Base-by-base conservation (phyloP, 2,888 invertebrate species). In the Abrostola tripartita region DNA sequence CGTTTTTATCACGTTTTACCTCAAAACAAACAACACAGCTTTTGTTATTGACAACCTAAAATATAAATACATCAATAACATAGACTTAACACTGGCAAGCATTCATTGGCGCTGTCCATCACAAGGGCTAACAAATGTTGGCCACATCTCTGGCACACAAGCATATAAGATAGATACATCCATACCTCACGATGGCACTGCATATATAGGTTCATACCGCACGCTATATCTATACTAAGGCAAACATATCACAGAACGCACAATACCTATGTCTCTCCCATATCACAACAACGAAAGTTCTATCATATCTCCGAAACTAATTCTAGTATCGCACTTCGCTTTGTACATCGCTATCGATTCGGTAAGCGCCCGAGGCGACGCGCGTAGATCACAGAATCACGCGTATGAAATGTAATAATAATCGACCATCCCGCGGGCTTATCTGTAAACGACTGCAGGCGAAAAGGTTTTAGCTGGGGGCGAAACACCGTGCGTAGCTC, bases 371-470 rank as follows among this genome's bases (percentile, higher is more conserved):
- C 85, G 85, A 81, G 92, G 93, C 90, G 82, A 82, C 82, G 77
- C 81, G 84, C 86, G 87, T 87, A 88, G 88, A 89, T 90, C 91
- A 90, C 91, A 90, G 88, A 89, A 89, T 92, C 93, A 90, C 91
- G 88, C 90, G 90, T 90, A 89, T 83, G 83, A 85, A 90, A 92
- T 89, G 90, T 92, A 93, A 94, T 93, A 93, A 93, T 93, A 93
- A 90, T 90, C 93, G 93, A 92, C 94, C 94, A 94, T 94, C 94
- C 94, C 92, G 90, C 87, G 88, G 94, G 94, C 93, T 94, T 94
- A 94, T 94, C 94, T 89, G 91, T 90, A 94, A 92, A 94, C 94
- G 94, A 94, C 94, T 94, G 94, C 88, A 93, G 94, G 94, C 94
- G 90, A 94, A 93, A 93, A 93, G 91, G 90, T 90, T 94, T 94